Evolutionary conservation across 2,797 vertebrate species (phyloP).

Genomic region (Pangasius djambal): DNA sequence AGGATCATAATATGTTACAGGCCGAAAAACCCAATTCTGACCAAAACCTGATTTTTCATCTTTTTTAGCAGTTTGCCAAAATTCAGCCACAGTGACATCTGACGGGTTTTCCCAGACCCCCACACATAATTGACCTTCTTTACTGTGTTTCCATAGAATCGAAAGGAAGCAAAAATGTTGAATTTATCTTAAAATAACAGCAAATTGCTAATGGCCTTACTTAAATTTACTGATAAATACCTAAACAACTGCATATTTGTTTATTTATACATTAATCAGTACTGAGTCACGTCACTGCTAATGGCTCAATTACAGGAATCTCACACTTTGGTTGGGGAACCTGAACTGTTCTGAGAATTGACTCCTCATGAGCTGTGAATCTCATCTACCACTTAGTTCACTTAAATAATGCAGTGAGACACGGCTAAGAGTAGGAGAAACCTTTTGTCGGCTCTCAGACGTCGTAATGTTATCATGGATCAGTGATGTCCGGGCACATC

Average conservation of each 20-base stretch:
- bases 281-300: neutral
- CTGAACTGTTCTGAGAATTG: slow-evolving; percentile 20
- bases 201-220: neutral
- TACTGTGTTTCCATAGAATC: neutral
- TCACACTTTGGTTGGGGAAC: neutral
- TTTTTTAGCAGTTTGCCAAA: neutral
- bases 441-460: neutral
- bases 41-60: neutral
- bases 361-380: slow-evolving; percentile 39
- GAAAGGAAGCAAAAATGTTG: neutral
- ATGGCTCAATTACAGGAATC: neutral
- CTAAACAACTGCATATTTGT: neutral
- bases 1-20: neutral
- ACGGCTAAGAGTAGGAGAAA: slow-evolving; percentile 16
- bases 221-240: neutral
- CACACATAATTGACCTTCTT: neutral
- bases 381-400: slow-evolving; percentile 36
- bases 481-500: slow-evolving; percentile 13
- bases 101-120: neutral
- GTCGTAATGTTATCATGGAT: neutral
- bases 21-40: neutral
- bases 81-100: neutral
- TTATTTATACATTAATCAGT: neutral
- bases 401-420: slow-evolving; percentile 41
- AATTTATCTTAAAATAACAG: neutral